Percentiles rank a stretch among this genome's conserved stretches.
phyloP scores from a whole-genome alignment of 2,888 invertebrate species.

The Nomada lathburiana region DNA sequence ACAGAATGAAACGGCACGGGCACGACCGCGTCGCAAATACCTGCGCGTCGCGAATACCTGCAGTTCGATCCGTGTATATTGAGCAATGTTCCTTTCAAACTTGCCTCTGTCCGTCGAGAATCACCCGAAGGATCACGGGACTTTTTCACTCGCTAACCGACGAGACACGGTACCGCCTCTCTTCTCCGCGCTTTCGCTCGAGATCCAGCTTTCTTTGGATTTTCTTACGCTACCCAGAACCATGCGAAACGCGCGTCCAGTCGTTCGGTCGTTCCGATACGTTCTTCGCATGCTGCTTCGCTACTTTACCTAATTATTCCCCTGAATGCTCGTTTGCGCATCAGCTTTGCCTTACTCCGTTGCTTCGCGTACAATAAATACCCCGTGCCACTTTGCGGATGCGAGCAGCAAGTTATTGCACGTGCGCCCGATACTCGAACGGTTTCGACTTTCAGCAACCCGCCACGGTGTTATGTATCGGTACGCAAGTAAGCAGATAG shows the following conservation, averaged over 20 bases:
- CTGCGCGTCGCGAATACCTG: constrained; percentile 30
- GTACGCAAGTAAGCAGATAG: neutral
- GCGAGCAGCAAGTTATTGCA: neutral
- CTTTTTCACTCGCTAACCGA: neutral
- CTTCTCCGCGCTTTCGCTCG: constrained; percentile 38
- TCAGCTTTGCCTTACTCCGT: constrained; percentile 37
- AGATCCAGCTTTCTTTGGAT: neutral
- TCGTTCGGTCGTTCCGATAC: neutral
- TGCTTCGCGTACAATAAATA: constrained; percentile 45
- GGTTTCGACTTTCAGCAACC: neutral
- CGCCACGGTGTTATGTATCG: neutral
- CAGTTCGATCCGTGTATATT: constrained; percentile 62
- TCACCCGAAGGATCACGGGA: constrained; percentile 20
- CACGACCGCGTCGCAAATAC: constrained; percentile 16
- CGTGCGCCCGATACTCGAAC: constrained; percentile 57
- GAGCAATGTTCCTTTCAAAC: constrained; percentile 68
- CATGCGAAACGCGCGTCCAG: constrained; percentile 5
- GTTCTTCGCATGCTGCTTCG: constrained; percentile 26
- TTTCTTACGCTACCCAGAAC: constrained; percentile 20
- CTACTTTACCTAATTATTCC: constrained; percentile 62
- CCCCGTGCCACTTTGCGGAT: too few species aligned
- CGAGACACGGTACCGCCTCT: constrained; percentile 28
- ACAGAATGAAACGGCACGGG: neutral
- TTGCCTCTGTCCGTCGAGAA: constrained; percentile 56
- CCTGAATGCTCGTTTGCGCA: constrained; percentile 61